phyloP scores from a whole-genome alignment of 1,140 invertebrate genomes.

The Pseudomyrmex concolor region DNA sequence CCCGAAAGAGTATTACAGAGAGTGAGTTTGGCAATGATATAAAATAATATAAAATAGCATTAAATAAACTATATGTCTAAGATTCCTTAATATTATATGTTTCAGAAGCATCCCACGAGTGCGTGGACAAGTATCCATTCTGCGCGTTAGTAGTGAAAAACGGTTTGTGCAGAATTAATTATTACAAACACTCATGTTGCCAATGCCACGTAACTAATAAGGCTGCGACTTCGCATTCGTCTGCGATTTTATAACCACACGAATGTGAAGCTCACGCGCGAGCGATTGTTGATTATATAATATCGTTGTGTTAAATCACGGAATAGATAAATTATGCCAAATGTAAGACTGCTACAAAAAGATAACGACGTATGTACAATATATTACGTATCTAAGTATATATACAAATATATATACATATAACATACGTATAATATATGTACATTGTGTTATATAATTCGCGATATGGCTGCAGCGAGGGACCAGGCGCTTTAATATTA shows the following conservation, averaged over 20 bases:
- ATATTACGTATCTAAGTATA: conserved; percentile 56
- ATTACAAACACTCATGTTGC: conserved; percentile 93
- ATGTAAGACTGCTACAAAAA: conserved; percentile 57
- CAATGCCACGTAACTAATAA: conserved; percentile 80
- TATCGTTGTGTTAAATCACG: conserved; percentile 1
- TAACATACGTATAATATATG: conserved; percentile 6
- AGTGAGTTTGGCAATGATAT: not conserved
- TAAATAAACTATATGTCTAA: not conserved
- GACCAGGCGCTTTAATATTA: too few species aligned
- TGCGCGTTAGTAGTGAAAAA: conserved; percentile 92
- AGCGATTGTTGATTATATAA: not conserved
- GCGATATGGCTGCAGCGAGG: too few species aligned
- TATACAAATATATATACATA: too few species aligned
- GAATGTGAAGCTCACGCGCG: not conserved
- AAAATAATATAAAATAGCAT: not conserved
- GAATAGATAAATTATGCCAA: conserved; percentile 13
- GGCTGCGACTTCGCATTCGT: not conserved
- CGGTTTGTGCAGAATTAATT: conserved; percentile 92
- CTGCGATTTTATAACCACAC: not conserved
- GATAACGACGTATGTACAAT: conserved; percentile 42
- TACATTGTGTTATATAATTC: too few species aligned
- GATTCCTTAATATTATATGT: conserved; percentile 31
- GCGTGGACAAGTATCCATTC: conserved; percentile 91
- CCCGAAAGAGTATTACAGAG: not conserved
- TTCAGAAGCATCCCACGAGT: conserved; percentile 83